phyloP scores from a whole-genome alignment of 2,113 vertebrate genomes.

The Capreolus pygargus region DNA sequence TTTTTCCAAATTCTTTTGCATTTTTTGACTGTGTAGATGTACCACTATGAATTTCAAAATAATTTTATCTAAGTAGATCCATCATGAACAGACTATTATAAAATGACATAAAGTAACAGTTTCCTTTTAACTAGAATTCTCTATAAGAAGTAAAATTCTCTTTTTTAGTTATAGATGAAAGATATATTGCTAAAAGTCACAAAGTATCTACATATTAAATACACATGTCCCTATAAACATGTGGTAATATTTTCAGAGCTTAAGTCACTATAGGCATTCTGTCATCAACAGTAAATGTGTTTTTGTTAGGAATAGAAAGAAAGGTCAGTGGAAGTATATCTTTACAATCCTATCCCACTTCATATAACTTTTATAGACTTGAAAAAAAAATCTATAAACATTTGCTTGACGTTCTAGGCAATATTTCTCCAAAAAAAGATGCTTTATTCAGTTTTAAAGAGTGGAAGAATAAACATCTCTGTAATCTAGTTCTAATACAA shows the following conservation, averaged over 20 bases:
- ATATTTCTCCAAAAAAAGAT: not conserved
- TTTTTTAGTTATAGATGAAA: not conserved
- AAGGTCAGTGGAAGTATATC: not conserved
- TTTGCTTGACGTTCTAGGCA: not conserved
- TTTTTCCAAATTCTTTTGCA: not conserved
- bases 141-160: not conserved
- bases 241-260: not conserved
- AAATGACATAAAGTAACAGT: not conserved
- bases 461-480: conserved; percentile 1
- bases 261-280: not conserved
- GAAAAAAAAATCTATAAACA: not conserved
- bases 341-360: not conserved
- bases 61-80: not conserved
- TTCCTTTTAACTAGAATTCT: not conserved
- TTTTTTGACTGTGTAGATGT: conserved; percentile 9
- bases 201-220: conserved; percentile 17
- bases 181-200: not conserved
- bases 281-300: not conserved
- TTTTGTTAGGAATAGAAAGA: not conserved
- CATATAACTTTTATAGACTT: not conserved
- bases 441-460: not conserved
- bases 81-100: not conserved
- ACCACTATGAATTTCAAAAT: not conserved
- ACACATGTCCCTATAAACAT: not conserved
- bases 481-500: not conserved